phyloP scores from a whole-genome alignment of 2,113 vertebrate genomes.

The Thalassarche chlororhynchos region DNA sequence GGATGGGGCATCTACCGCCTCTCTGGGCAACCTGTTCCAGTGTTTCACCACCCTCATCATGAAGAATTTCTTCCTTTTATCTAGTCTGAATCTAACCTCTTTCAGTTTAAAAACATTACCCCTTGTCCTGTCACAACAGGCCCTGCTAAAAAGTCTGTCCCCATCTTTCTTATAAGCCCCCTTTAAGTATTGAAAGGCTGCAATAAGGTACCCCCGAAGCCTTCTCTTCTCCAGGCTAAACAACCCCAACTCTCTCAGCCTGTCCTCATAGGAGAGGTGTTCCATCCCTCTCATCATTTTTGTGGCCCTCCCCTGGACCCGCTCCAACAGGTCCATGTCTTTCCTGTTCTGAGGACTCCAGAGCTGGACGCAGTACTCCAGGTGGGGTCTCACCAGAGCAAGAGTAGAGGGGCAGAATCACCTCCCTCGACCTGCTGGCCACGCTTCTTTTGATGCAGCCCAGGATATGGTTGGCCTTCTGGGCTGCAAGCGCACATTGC shows the following conservation, averaged over 20 bases:
- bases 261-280: background rate
- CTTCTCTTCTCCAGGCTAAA: background rate
- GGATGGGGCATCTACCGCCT: background rate
- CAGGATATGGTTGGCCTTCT: background rate
- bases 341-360: background rate
- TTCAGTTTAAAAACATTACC: background rate
- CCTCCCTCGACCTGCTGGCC: background rate
- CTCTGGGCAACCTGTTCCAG: background rate
- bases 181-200: background rate
- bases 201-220: background rate
- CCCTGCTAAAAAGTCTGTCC: background rate
- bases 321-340: background rate
- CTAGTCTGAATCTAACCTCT: background rate
- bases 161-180: background rate
- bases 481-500: too few species aligned
- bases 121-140: accelerated
- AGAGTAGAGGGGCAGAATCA: background rate
- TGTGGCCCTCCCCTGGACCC: background rate
- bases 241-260: background rate
- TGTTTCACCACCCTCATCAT: accelerated
- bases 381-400: background rate
- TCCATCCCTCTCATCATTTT: background rate
- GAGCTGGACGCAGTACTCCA: accelerated
- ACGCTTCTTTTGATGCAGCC: background rate
- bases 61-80: too few species aligned